phyloP scores from a whole-genome alignment of 2,888 invertebrate species.

The Beris chalybata region DNA sequence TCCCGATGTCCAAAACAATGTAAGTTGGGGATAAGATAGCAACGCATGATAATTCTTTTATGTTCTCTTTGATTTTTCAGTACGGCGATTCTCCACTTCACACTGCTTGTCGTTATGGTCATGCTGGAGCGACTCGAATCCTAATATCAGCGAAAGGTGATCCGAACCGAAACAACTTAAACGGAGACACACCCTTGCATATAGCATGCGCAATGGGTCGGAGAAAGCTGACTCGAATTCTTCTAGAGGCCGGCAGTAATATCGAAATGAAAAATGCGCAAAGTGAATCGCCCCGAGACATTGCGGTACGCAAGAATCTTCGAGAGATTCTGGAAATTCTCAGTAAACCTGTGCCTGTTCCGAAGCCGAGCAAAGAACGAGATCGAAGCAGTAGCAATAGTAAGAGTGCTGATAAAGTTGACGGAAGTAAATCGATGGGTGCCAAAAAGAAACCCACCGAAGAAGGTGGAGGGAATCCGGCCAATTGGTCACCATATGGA shows the following conservation, averaged over 20 bases:
- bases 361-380: slow-evolving; percentile 49
- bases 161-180: slow-evolving; percentile 89
- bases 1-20: slow-evolving; percentile 89
- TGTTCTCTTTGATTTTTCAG: slow-evolving; percentile 57
- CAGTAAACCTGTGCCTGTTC: slow-evolving; percentile 57
- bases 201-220: slow-evolving; percentile 94
- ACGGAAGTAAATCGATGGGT: slow-evolving; percentile 47
- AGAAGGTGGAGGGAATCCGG: slow-evolving; percentile 49
- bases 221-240: slow-evolving; percentile 84
- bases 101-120: slow-evolving; percentile 93
- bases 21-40: slow-evolving; percentile 48
- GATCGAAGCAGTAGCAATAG: slow-evolving; percentile 43
- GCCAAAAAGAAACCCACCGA: slow-evolving; percentile 61
- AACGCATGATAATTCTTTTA: background rate
- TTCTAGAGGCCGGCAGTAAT: slow-evolving; percentile 84
- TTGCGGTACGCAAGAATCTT: slow-evolving; percentile 83
- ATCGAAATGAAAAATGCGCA: slow-evolving; percentile 60
- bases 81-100: slow-evolving; percentile 95
- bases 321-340: slow-evolving; percentile 82
- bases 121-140: slow-evolving; percentile 93
- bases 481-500: slow-evolving; percentile 86
- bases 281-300: slow-evolving; percentile 86
- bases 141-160: slow-evolving; percentile 87
- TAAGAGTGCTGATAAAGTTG: slow-evolving; percentile 33
- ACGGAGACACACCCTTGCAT: slow-evolving; percentile 92